A percentile compares a stretch with the other conserved stretches of the same genome.
Conservation (phyloP, 2,888 invertebrate genomes). For the Hirudinaria manillensis region DNA sequence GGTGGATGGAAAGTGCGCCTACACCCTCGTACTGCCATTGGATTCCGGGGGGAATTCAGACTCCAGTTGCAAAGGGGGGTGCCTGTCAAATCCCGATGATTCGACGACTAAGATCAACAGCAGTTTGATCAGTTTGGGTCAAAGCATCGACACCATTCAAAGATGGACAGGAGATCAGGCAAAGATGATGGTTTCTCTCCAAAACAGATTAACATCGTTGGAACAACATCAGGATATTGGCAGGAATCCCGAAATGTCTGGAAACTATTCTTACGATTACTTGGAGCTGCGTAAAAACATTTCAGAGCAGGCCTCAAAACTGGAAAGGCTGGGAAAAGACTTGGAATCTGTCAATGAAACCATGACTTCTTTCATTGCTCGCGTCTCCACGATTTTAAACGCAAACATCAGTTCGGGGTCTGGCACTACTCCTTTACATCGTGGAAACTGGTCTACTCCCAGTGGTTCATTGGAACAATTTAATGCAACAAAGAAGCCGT, state of each 20-base stretch:
- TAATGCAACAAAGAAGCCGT: too few species aligned
- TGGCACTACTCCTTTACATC: too few species aligned
- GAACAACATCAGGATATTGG: not conserved
- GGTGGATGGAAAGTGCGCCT: constrained; percentile 38
- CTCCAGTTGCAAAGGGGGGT: not conserved
- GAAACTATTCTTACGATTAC: not conserved
- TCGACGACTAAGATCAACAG: not conserved
- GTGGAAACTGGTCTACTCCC: too few species aligned
- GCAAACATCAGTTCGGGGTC: too few species aligned
- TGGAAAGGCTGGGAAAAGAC: not conserved
- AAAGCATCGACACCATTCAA: not conserved
- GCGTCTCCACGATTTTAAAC: not conserved
- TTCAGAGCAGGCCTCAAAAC: constrained; percentile 1
- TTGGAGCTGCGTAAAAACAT: not conserved
- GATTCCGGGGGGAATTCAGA: not conserved
- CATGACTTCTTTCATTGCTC: not conserved
- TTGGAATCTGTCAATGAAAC: not conserved
- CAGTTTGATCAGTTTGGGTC: not conserved
- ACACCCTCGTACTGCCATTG: constrained; percentile 36
- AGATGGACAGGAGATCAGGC: not conserved
- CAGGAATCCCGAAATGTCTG: too few species aligned
- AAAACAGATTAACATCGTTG: not conserved
- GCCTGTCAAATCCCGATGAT: not conserved
- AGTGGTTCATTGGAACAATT: too few species aligned
- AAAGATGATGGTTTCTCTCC: not conserved